These are phyloP conservation scores for Harpalus rufipes DNA, from an alignment of 2,888 invertebrate species.

Conservation along the genomic window DNA sequence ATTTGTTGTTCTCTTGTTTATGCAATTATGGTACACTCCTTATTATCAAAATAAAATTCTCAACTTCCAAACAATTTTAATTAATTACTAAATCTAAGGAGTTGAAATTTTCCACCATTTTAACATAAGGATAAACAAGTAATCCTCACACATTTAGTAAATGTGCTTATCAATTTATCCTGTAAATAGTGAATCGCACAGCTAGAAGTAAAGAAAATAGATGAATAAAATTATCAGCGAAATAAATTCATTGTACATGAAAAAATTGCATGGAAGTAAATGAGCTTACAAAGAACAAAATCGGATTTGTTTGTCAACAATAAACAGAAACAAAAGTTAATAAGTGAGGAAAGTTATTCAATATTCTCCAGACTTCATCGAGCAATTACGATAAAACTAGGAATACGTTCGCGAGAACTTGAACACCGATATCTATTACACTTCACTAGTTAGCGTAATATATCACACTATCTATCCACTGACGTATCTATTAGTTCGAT, in stretches of 20 bases:
- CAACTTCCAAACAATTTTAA: slow-evolving; percentile 16
- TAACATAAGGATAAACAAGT: slow-evolving; percentile 24
- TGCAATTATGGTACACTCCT: not conserved
- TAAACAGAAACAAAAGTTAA: slow-evolving; percentile 13
- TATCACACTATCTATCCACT: not conserved
- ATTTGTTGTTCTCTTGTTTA: not conserved
- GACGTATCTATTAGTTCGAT: not conserved
- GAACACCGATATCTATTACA: not conserved
- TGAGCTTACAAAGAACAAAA: slow-evolving; percentile 22
- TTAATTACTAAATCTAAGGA: slow-evolving; percentile 12
- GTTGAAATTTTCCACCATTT: slow-evolving; percentile 22
- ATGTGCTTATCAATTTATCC: slow-evolving; percentile 14
- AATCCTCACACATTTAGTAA: slow-evolving; percentile 17
- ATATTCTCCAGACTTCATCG: not conserved
- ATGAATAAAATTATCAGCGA: not conserved
- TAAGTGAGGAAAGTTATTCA: slow-evolving; percentile 18
- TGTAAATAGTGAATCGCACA: not conserved
- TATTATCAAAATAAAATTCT: not conserved
- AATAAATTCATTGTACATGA: not conserved
- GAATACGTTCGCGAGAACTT: not conserved
- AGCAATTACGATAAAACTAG: slow-evolving; percentile 2
- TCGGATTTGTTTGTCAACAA: slow-evolving; percentile 15
- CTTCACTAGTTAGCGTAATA: not conserved
- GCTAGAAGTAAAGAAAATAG: not conserved
- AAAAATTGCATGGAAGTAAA: slow-evolving; percentile 4